Conservation (phyloP, 2,113 vertebrate species). For the Ranitomeya variabilis region DNA sequence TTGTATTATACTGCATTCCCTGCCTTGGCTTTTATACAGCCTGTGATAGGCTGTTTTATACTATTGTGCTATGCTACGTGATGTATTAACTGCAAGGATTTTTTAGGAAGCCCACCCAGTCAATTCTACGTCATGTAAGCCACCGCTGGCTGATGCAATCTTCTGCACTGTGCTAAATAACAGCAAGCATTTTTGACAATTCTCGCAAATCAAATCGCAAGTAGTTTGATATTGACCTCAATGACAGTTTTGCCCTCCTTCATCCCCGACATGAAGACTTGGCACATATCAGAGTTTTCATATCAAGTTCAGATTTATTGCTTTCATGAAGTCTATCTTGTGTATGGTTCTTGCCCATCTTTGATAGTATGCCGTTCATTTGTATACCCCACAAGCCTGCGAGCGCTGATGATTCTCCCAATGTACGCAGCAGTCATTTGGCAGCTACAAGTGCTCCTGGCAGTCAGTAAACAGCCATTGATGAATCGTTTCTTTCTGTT, state of each 20-base stretch:
- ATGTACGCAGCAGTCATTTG: slow-evolving; percentile 29
- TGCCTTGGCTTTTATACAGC: too few species aligned
- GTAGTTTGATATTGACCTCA: not conserved
- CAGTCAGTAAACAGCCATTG: slow-evolving; percentile 41
- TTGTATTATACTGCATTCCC: too few species aligned
- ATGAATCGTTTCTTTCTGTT: slow-evolving; percentile 31
- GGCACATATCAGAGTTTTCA: not conserved
- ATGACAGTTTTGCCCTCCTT: not conserved
- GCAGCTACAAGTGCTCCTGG: slow-evolving; percentile 39
- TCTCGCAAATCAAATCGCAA: too few species aligned
- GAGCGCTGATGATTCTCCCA: slow-evolving; percentile 1
- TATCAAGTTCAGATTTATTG: not conserved
- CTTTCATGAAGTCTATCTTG: slow-evolving; percentile 6
- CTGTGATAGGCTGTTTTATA: too few species aligned
- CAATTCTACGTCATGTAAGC: too few species aligned
- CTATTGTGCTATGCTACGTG: too few species aligned
- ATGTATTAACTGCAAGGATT: too few species aligned
- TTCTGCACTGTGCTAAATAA: too few species aligned
- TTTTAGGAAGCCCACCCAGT: too few species aligned
- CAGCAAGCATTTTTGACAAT: too few species aligned
- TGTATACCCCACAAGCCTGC: slow-evolving; percentile 18
- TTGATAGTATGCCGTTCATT: slow-evolving; percentile 7
- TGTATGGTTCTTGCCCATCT: not conserved
- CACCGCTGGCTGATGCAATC: too few species aligned
- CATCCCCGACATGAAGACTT: not conserved